Evolutionary conservation across 2,797 vertebrate species (phyloP).

Genomic region (Columba guinea): DNA sequence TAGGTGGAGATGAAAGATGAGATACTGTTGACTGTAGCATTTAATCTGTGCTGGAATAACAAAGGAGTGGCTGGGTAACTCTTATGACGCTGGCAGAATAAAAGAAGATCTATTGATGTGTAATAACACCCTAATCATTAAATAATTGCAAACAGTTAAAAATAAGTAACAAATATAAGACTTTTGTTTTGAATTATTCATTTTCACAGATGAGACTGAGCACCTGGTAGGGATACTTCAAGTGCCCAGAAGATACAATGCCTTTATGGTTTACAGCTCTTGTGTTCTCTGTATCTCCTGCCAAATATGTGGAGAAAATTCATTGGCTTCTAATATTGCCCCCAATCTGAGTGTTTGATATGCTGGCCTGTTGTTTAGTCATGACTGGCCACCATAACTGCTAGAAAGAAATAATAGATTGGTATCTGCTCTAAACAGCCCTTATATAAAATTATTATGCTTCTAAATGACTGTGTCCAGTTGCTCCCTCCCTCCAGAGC

Average conservation of each 20-base stretch:
- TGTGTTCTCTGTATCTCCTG: not conserved
- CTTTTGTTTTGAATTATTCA: constrained; percentile 3
- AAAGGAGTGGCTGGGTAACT: not conserved
- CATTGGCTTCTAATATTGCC: not conserved
- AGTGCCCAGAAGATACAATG: not conserved
- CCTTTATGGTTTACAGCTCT: not conserved
- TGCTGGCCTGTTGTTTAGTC: not conserved
- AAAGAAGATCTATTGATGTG: constrained; percentile 12
- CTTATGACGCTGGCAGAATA: not conserved
- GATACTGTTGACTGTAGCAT: not conserved
- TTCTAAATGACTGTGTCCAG: not conserved
- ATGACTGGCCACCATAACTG: not conserved
- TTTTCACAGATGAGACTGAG: constrained; percentile 10
- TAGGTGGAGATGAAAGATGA: not conserved
- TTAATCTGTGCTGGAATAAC: not conserved
- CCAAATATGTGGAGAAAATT: not conserved
- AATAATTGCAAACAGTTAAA: not conserved
- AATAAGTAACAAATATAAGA: not conserved
- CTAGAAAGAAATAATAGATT: not conserved
- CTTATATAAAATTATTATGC: not conserved
- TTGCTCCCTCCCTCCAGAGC: not conserved
- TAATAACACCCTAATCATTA: constrained; percentile 10
- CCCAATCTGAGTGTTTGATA: not conserved
- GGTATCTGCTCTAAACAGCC: not conserved
- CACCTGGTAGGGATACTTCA: constrained; percentile 9